Evolutionary conservation across 2,797 vertebrate genomes (phyloP), one percentile per base, ranked within the genome.

Genomic region (Protonibea diacanthus): DNA sequence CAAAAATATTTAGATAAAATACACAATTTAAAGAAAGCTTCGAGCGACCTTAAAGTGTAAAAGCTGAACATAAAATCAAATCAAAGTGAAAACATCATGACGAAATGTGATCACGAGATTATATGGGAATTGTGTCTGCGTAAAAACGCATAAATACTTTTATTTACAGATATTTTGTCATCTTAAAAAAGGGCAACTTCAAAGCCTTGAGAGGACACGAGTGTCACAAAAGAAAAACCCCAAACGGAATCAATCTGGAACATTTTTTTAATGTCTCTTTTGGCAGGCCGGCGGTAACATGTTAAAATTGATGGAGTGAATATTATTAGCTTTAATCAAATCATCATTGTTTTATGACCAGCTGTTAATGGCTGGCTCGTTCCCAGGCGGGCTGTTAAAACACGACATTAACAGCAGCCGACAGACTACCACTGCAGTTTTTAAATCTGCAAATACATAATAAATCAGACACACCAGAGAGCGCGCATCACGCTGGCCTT

Each of bases 301-400:
- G 14, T 67, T 42, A 44, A 63, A 66, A 71, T 10, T 20, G 52
- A 68, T 15, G 9, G 57, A 23, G 79, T 74, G 42, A 74, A 69
- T 78, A 74, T 69, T 68, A 75, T 58, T 33, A 75, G 53, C 47
- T 82, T 58, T 57, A 62, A 81, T 86, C 29, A 64, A 79, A 45
- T 21, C 74, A 69, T 85, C 15, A 85, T 71, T 70, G 59, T 80
- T 92, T 87, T 85, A 81, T 80, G 70, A 17, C 29, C 40, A 56
- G 68, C 27, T 81, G 53, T 83, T 75, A 85, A 80, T 70, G 48
- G 6, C 40, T 63, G 61, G 27, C 60, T 71, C 42, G 1, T 53
- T 81, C 44, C 44, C 53, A 69, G 42, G 1, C 17, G 21, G 57
- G n/a, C 6, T 79, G 71, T 79, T 70, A 82, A 81, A 78, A 64